Evolutionary conservation across 2,797 vertebrate genomes (phyloP), one percentile per base, ranked within the genome.

Genomic region (Argyrosomus regius): DNA sequence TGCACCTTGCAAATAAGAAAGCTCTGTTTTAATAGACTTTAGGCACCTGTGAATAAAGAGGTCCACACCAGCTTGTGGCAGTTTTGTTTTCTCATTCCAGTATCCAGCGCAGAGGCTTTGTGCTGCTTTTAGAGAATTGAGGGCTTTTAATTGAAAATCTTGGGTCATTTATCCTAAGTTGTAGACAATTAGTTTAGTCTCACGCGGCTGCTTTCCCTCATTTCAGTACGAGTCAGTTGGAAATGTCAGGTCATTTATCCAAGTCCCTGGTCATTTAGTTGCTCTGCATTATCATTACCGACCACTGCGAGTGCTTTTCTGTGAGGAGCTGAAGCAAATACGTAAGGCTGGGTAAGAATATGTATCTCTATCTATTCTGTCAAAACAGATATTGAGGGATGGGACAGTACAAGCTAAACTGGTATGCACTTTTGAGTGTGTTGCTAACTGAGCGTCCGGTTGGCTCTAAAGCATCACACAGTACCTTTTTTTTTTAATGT

Each of bases 111-210:
- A 35, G n/a, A 56, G 48, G n/a, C 71, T 75, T 11, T 20, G 39
- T 24, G 43, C 62, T 57, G 58, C 28, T 64, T 66, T 35, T 14
- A 59, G 24, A 74, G 48, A 57, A 50, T 4, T 31, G 53, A 12
- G 20, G 59, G 13, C 6, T 39, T 69, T 60, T 70, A 82, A 82
- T 71, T 78, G 72, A 61, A 81, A 81, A 67, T 45, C 61, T n/a
- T 13, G 11, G 72, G 46, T 59, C 68, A 79, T 84, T 79, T 50
- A 67, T 73, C 18, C 39, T 58, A 59, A 31, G 48, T 52, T 75
- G 60, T n/a, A 6, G 49, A 58, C 54, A 35, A 60, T 72, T 67
- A 62, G 50, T 68, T 65, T 45, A 6, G 62, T 68, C 67, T 67
- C 69, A 59, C 24, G 3, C 26, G 26, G 68, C 77, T 72, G 77